Evolutionary conservation across 2,113 vertebrate species (phyloP).

Genomic region (Nothocercus nigrocapillus): DNA sequence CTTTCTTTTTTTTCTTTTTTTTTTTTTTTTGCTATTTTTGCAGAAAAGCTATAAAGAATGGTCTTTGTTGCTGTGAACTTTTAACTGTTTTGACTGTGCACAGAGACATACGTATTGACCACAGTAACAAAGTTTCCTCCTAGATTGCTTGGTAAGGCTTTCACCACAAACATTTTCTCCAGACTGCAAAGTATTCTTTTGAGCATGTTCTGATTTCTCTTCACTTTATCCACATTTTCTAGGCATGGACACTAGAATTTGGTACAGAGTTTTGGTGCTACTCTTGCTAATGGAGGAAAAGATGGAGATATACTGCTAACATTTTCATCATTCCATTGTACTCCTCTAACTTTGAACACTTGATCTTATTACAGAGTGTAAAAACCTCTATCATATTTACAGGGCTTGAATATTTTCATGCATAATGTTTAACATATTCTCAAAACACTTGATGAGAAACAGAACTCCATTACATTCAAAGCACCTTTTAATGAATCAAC

Average conservation of each 20-base stretch:
- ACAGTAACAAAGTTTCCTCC: neutral
- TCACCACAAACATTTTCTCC: neutral
- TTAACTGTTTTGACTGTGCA: neutral
- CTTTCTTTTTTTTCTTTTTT: too few relatives aligned
- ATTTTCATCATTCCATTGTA: neutral
- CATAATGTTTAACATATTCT: neutral
- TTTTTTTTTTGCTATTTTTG: too few relatives aligned
- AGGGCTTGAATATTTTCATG: neutral
- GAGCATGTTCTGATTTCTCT: neutral
- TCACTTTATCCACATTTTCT: neutral
- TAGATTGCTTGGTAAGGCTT: neutral
- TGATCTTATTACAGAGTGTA: neutral
- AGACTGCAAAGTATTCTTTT: neutral
- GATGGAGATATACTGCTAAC: neutral
- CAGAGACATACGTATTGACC: neutral
- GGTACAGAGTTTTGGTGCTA: neutral
- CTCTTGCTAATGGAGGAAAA: neutral
- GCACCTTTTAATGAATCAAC: neutral
- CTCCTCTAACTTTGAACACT: neutral
- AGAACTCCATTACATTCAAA: neutral
- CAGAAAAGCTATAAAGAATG: too few relatives aligned
- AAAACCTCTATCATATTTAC: neutral
- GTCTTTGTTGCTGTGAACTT: too few relatives aligned
- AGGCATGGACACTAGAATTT: neutral
- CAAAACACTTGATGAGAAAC: neutral